Base-by-base conservation (phyloP, 2,113 vertebrate species). In the Mesocricetus auratus region DNA sequence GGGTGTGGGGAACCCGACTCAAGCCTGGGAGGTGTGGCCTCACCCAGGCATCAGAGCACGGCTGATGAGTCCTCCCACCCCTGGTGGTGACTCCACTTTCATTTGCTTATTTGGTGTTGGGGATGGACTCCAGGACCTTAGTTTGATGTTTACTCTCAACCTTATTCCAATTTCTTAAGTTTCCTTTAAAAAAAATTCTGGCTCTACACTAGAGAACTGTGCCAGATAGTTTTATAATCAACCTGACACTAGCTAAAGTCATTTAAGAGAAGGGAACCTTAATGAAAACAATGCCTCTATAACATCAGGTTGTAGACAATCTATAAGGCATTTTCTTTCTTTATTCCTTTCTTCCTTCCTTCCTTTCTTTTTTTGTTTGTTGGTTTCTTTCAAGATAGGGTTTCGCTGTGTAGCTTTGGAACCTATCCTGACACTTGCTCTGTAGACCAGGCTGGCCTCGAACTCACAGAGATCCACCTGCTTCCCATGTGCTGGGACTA, bases 1-100 rank as follows among this genome's bases (percentile, higher is more conserved):
- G 94, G 97, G 94, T 96, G 97, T 96, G 82, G 78, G 78, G 95
- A 92, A 71, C 60, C 78, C 83, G 39, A 68, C 45, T 77, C 21
- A 58, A 86, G 42, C 73, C 58, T 56, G 47, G 42, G 87, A 60
- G 69, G 73, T 64, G 50, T 0, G 0, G 58, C 78, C 47, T 79
- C 42, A 36, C 21, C 1, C 16, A 26, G 39, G 24, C 39, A 13
- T 17, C 36, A 6, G 0, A 3, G 17, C 45, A 50, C 2, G 6
- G 45, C 50, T 74, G 33, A 74, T 58, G 50, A 92, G n/a, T 53
- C 36, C 8, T 36, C 62, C 39, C 90, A 26, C 4, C 50, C 21
- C 60, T 31, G 10, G 19, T 45, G 47, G 77, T 39, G 21, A 47
- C 9, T 71, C 39, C 8, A 26, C 3, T 42, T 42, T 42, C 24